Evolutionary conservation across 2,888 invertebrate species (phyloP), one percentile per base, ranked within the genome.

Genomic region (Glyphotaelius pellucidus): DNA sequence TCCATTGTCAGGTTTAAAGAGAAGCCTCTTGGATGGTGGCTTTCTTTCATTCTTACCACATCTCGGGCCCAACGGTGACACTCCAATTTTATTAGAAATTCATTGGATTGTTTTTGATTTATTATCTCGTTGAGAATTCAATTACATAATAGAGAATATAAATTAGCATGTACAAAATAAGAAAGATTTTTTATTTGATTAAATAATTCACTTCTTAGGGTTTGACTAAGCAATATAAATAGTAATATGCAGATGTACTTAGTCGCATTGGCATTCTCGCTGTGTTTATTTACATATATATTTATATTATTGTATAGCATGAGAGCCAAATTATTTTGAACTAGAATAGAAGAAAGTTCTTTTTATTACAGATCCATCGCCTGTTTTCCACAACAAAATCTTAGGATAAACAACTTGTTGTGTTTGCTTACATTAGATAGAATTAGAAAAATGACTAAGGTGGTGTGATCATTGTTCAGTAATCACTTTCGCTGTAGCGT

Each of bases 401-500:
- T 67, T 67, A 67, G 67, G 67, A n/a, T 67, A 67, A 67, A 67
- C 67, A 67, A 67, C 67, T 9, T 25, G 67, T 25, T 67, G 67
- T 67, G 67, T 67, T 67, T 67, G 67, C 67, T 67, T 25, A 67
- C 67, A 67, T 67, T 67, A 67, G 67, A 67, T 67, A 67, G 67
- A 67, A 67, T 67, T 67, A 67, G 67, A 67, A 67, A 67, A 67
- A 67, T 67, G 67, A 67, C 67, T 67, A 67, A 67, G 25, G 67
- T 67, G 25, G 67, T 67, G 67, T 67, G 67, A 67, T 86, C 7
- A 38, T 85, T 4, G 14, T 42, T 32, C 42, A 86, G 42, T 86
- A 86, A 86, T 86, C 86, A 86, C 42, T 30, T 86, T 86, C 38
- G 42, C 42, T 86, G 19, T 86, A 86, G 30, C 30, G 38, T 47